Percentiles rank a stretch among this genome's conserved stretches.
phyloP scores from a whole-genome alignment of 2,113 vertebrate species.

The Helogale parvula region DNA sequence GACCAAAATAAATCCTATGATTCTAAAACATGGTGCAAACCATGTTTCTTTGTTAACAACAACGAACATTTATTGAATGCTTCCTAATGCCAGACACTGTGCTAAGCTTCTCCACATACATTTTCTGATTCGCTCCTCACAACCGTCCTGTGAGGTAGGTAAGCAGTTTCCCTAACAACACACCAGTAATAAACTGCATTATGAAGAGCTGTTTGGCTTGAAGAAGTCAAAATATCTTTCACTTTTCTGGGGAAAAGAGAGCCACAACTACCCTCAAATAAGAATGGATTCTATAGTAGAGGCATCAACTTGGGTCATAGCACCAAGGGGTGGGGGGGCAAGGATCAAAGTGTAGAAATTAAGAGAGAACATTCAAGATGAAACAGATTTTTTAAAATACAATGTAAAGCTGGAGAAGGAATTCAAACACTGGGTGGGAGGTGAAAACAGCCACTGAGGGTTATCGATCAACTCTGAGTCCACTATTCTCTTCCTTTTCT shows the following conservation, averaged over 20 bases:
- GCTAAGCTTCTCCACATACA: not conserved
- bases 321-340: not conserved
- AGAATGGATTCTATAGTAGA: not conserved
- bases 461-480: not conserved
- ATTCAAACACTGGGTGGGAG: not conserved
- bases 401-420: not conserved
- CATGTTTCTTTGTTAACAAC: not conserved
- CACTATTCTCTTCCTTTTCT: not conserved
- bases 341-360: not conserved
- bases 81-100: not conserved
- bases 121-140: not conserved
- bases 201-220: not conserved
- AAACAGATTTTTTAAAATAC: not conserved
- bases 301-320: not conserved
- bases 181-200: not conserved
- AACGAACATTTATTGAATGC: not conserved
- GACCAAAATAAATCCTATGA: not conserved
- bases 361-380: not conserved
- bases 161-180: not conserved
- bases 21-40: not conserved
- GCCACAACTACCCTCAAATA: not conserved
- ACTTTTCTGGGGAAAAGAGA: not conserved
- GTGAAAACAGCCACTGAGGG: not conserved
- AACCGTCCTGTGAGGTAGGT: not conserved
- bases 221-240: not conserved